These are phyloP conservation scores for Macaca nemestrina DNA, from an alignment of 2,113 vertebrate genomes.

Conservation along the genomic window DNA sequence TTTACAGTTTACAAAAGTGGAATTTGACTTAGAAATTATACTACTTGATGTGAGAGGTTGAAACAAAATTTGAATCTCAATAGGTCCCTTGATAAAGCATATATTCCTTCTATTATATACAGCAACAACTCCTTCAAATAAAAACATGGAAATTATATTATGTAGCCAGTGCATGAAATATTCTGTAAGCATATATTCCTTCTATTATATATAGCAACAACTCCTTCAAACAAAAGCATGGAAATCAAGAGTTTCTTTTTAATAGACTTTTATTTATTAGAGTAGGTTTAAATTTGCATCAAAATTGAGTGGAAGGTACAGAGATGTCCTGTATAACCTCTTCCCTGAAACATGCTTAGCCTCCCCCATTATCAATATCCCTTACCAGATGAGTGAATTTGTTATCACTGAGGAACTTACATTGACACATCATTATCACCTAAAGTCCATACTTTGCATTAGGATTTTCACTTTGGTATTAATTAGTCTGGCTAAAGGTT, in stretches of 20 bases:
- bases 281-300: neutral
- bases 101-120: neutral
- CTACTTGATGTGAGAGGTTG: neutral
- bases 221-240: neutral
- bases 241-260: neutral
- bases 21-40: neutral
- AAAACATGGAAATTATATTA: no score
- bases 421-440: neutral
- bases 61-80: neutral
- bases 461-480: neutral
- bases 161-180: no score
- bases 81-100: neutral
- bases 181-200: neutral
- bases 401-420: no score
- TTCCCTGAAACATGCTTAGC: neutral
- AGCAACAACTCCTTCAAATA: neutral
- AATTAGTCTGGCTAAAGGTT: no score
- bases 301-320: neutral
- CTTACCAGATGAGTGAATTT: neutral
- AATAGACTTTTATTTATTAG: neutral
- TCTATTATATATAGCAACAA: neutral
- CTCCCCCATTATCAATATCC: neutral
- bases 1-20: neutral
- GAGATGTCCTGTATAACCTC: neutral
- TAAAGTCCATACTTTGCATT: neutral